These are phyloP conservation scores for Pedetes capensis DNA, from an alignment of 2,113 vertebrate species.

Conservation along the genomic window DNA sequence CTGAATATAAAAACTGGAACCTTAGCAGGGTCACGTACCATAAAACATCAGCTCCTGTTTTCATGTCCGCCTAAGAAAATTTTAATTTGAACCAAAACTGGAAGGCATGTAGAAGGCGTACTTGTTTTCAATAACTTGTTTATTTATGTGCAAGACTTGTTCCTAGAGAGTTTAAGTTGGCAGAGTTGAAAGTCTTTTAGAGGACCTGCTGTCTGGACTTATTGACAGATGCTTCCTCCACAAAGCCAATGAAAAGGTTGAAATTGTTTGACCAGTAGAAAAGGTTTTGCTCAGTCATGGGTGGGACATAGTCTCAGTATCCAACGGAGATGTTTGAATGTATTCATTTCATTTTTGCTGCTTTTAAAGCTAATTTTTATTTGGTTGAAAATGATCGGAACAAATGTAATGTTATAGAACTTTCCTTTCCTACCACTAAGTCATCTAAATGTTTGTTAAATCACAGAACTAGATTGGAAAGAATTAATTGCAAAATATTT, in stretches of 20 bases:
- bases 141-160: not conserved
- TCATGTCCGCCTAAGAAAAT: not conserved
- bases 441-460: constrained; percentile 6
- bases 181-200: constrained; percentile 1
- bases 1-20: too few species aligned
- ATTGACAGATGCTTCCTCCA: not conserved
- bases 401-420: not conserved
- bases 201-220: not conserved
- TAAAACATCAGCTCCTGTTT: constrained; percentile 15
- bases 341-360: constrained; percentile 1
- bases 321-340: not conserved
- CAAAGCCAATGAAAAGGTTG: not conserved
- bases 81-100: constrained; percentile 35
- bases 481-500: not conserved
- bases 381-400: not conserved
- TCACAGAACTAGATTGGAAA: not conserved
- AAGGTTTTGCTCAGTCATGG: not conserved
- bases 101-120: not conserved
- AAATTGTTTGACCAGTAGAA: not conserved
- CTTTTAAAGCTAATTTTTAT: constrained; percentile 28
- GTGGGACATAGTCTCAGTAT: not conserved
- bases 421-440: not conserved
- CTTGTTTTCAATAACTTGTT: not conserved
- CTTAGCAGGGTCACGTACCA: constrained; percentile 12
- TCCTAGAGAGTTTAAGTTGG: not conserved